Conservation (phyloP, 2,888 invertebrate genomes). For the Leptinotarsa rubiginosa region DNA sequence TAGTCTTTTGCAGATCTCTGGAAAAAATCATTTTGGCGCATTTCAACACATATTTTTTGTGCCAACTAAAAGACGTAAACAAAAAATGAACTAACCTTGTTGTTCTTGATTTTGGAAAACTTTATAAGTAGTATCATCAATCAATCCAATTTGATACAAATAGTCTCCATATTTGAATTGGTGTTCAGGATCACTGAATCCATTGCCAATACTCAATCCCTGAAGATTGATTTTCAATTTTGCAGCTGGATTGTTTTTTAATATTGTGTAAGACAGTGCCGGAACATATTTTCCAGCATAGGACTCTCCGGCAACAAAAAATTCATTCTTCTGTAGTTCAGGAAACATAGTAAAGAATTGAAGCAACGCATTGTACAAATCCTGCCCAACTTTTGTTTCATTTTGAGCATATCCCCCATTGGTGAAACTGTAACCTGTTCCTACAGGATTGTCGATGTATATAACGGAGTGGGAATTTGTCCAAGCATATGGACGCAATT, state of each 20-base stretch:
- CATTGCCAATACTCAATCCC: slow-evolving; percentile 84
- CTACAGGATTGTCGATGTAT: slow-evolving; percentile 92
- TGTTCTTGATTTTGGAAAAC: slow-evolving; percentile 74
- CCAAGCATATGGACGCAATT: slow-evolving; percentile 82
- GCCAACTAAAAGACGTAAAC: not conserved
- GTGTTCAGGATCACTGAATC: slow-evolving; percentile 81
- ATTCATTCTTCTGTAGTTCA: slow-evolving; percentile 78
- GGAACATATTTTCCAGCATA: slow-evolving; percentile 86
- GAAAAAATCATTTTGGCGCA: too few species aligned
- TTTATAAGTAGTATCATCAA: slow-evolving; percentile 74
- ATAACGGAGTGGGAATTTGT: slow-evolving; percentile 81
- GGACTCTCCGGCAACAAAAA: slow-evolving; percentile 91
- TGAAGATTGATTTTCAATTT: slow-evolving; percentile 76
- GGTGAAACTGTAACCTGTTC: slow-evolving; percentile 91
- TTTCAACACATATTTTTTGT: too few species aligned
- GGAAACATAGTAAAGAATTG: slow-evolving; percentile 90
- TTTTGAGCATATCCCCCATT: slow-evolving; percentile 82
- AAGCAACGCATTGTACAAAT: slow-evolving; percentile 79
- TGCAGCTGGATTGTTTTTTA: slow-evolving; percentile 72
- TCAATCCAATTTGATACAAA: slow-evolving; percentile 81
- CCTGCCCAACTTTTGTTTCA: slow-evolving; percentile 82
- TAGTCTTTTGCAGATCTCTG: too few species aligned
- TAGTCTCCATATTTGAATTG: slow-evolving; percentile 84
- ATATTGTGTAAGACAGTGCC: slow-evolving; percentile 80
- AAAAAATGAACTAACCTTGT: slow-evolving; percentile 60